Conservation (phyloP, 2,113 vertebrate genomes). For the Bubo scandiacus region DNA sequence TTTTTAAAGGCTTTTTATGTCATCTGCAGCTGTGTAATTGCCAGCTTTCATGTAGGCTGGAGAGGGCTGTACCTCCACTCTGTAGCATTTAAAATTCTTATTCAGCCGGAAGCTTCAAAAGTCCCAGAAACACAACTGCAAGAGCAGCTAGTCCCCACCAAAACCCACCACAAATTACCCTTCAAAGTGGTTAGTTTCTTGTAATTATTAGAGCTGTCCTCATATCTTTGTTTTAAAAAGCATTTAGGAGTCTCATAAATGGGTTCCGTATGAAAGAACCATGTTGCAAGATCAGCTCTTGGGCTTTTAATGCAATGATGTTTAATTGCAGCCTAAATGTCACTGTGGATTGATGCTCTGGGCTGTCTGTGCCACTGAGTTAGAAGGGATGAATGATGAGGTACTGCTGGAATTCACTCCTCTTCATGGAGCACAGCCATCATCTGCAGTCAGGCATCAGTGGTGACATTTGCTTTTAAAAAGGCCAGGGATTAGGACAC, state of each 20-base stretch:
- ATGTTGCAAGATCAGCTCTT: background rate
- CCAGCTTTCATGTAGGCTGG: background rate
- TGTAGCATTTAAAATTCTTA: background rate
- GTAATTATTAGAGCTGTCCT: background rate
- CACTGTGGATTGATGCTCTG: background rate
- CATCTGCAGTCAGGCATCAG: background rate
- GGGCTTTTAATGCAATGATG: background rate
- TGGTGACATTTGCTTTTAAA: background rate
- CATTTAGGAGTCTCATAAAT: background rate
- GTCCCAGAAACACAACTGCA: background rate
- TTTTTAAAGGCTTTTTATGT: background rate
- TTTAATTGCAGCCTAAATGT: background rate
- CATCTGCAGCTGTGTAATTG: constrained; percentile 17
- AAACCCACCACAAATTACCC: background rate
- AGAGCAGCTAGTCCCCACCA: background rate
- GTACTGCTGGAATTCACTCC: background rate
- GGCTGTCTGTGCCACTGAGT: background rate
- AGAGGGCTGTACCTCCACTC: background rate
- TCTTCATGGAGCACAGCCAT: background rate
- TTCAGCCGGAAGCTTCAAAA: background rate
- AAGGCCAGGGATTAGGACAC: background rate
- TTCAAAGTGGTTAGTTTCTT: background rate
- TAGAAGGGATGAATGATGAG: background rate
- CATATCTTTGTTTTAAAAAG: background rate
- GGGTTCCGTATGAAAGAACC: background rate